Conservation (phyloP, 2,113 vertebrate genomes). For the Stigmatopora nigra region DNA sequence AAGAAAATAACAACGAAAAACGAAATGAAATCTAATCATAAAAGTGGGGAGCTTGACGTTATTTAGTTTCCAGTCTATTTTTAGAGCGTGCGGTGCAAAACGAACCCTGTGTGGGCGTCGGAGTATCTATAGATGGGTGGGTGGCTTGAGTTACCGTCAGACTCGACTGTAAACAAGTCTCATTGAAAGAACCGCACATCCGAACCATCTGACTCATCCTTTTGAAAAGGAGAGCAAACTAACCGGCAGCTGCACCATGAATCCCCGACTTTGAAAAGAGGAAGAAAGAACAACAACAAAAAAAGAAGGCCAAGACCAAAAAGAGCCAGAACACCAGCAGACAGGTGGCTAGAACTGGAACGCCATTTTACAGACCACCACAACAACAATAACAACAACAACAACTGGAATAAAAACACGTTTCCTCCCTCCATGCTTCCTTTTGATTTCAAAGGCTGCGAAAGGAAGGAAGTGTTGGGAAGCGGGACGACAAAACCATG, state of each 20-base stretch:
- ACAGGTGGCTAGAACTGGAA: slow-evolving; percentile 56
- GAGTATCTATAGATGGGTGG: slow-evolving; percentile 59
- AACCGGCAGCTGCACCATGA: slow-evolving; percentile 52
- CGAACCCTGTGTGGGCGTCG: slow-evolving; percentile 50
- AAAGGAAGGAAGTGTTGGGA: slow-evolving; percentile 42
- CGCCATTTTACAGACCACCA: slow-evolving; percentile 56
- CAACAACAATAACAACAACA: slow-evolving; percentile 58
- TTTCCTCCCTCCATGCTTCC: slow-evolving; percentile 14
- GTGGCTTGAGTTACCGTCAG: slow-evolving; percentile 42
- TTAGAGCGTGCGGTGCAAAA: slow-evolving; percentile 54
- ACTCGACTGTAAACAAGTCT: slow-evolving; percentile 61
- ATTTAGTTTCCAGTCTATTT: slow-evolving; percentile 66
- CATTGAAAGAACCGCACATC: slow-evolving; percentile 50
- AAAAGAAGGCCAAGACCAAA: slow-evolving; percentile 47
- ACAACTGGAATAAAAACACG: neutral
- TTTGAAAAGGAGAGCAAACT: slow-evolving; percentile 36
- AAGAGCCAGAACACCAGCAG: slow-evolving; percentile 45
- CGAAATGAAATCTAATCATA: slow-evolving; percentile 57
- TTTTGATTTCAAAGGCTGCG: slow-evolving; percentile 44
- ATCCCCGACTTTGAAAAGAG: slow-evolving; percentile 18
- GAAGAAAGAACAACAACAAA: too few relatives aligned
- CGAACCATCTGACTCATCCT: slow-evolving; percentile 49
- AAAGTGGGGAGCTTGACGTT: slow-evolving; percentile 44
- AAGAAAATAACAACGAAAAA: slow-evolving; percentile 11
- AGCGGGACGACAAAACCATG: slow-evolving; percentile 49